Evolutionary conservation across 2,797 vertebrate genomes (phyloP), one percentile per base, ranked within the genome.

Genomic region (Avahi laniger): DNA sequence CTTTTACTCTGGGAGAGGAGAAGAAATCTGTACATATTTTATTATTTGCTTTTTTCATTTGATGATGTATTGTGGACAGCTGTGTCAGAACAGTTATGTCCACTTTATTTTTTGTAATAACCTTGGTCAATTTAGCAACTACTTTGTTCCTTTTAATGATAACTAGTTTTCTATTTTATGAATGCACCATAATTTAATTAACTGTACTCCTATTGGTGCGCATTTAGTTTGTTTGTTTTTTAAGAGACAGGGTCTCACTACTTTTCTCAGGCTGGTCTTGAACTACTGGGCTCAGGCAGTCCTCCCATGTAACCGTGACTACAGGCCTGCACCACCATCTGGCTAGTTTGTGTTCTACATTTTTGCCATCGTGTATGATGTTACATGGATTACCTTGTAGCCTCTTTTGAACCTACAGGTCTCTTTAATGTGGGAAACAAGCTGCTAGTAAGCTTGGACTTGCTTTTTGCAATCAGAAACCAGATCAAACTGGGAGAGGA

Each of bases 371-470:
- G 43, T 75, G 28, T 35, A 22, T 84, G 48, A 38, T 75, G 30
- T 65, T 87, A 67, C 18, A 41, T 95, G 91, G 95, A 3, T 89
- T 94, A 91, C 41, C 86, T 65, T 96, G 76, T 97, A 97, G 52
- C 76, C 52, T 97, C 14, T 91, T 81, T 96, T 97, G 95, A 96
- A 98, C 67, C 94, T 72, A 5, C 98, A 99, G 99, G 99, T 98
- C 99, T 99, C 96, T 99, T 99, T 98, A 99, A 99, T 85, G 99
- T 99, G 96, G 99, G 99, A 18, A 99, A 99, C 97, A 99, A 98
- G 97, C 98, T 99, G 88, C 98, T 99, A n/a, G 99, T 99, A 96
- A 99, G 99, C 96, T 98, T 99, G 69, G 99, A 99, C 98, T 98
- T 99, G 92, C 99, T 99, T 89, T 99, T 99, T 97, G 99, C 99